Evolutionary conservation across 2,113 vertebrate species (phyloP).

Genomic region (Corythornis vintsioides): DNA sequence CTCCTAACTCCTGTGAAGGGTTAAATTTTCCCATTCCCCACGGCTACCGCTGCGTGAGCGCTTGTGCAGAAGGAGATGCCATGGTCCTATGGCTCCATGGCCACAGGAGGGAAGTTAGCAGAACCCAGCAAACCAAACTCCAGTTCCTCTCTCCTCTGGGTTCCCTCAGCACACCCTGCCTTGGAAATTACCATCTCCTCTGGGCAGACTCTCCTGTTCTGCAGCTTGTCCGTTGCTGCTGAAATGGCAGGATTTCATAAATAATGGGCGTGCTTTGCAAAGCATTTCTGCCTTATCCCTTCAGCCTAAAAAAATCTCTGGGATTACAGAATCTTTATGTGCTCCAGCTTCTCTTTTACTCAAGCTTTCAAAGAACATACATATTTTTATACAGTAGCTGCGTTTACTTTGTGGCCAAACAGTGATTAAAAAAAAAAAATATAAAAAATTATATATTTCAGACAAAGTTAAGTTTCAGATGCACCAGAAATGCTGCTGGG

Average conservation of each 20-base stretch:
- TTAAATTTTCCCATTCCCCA: constrained; percentile 19
- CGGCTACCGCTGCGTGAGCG: not conserved
- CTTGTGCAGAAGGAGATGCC: constrained; percentile 60
- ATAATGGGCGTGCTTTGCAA: not conserved
- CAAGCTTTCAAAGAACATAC: not conserved
- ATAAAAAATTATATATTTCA: not conserved
- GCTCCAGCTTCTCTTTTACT: not conserved
- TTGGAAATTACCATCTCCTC: not conserved
- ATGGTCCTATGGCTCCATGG: constrained; percentile 48
- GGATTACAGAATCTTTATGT: not conserved
- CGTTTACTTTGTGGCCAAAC: not conserved
- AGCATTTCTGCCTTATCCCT: not conserved
- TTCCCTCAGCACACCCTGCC: not conserved
- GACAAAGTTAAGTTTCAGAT: not conserved
- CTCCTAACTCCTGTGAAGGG: not conserved
- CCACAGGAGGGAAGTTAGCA: constrained; percentile 59
- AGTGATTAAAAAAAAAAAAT: not conserved
- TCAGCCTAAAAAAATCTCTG: not conserved
- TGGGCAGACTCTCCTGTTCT: not conserved
- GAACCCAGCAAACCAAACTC: constrained; percentile 7
- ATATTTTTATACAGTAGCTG: not conserved
- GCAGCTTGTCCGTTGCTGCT: not conserved
- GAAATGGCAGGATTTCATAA: constrained; percentile 2
- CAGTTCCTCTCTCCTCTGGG: constrained; percentile 13
- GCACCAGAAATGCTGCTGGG: not conserved